phyloP scores from a whole-genome alignment of 1,140 invertebrate genomes.

The Zaprionus camerounensis region DNA sequence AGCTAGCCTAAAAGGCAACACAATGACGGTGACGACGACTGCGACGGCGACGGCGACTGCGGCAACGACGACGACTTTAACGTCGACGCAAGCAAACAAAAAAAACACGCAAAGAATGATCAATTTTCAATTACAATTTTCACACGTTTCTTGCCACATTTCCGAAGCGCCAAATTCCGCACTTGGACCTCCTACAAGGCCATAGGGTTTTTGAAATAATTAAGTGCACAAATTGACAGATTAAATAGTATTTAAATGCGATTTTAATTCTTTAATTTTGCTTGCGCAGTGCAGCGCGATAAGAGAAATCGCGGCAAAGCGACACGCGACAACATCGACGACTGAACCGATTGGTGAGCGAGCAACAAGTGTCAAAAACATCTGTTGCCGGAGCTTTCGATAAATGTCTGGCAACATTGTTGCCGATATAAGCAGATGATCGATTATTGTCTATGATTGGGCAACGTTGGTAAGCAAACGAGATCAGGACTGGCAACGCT shows the following conservation, averaged over 20 bases:
- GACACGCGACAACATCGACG: conserved; percentile 46
- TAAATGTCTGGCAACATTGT: conserved; percentile 21
- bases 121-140: conserved; percentile 59
- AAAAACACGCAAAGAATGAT: conserved; percentile 50
- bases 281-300: conserved; percentile 39
- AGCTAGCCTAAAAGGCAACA: conserved; percentile 10
- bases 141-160: conserved; percentile 55
- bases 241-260: conserved; percentile 28
- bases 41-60: conserved; percentile 11
- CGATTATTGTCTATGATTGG: background rate
- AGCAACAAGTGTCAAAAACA: conserved; percentile 58
- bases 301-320: conserved; percentile 40
- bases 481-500: conserved; percentile 23
- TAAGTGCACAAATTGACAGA: conserved; percentile 18
- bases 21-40: conserved; percentile 28
- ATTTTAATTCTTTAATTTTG: conserved; percentile 28
- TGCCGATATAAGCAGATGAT: conserved; percentile 19
- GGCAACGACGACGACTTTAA: background rate
- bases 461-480: conserved; percentile 17
- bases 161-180: conserved; percentile 22
- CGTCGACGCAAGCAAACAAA: conserved; percentile 60
- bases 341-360: conserved; percentile 24
- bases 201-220: conserved; percentile 23
- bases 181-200: conserved; percentile 11
- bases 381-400: conserved; percentile 27